phyloP scores from a whole-genome alignment of 2,888 invertebrate species.

The Laothoe populi region DNA sequence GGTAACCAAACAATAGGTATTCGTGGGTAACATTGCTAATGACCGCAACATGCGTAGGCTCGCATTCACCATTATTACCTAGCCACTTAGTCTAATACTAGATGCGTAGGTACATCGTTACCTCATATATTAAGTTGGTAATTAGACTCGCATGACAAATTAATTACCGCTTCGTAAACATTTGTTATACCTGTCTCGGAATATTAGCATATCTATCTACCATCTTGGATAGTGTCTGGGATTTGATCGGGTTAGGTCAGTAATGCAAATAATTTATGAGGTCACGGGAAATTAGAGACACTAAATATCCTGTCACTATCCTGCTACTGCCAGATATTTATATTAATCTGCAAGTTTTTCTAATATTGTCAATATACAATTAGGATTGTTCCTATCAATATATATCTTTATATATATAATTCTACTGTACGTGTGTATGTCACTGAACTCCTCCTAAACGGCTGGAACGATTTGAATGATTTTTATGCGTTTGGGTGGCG shows the following conservation, averaged over 20 bases:
- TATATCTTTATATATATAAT: too few species aligned
- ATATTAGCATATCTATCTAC: constrained; percentile 4
- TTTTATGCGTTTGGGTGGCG: too few species aligned
- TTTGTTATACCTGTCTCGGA: constrained; percentile 7
- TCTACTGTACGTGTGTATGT: too few species aligned
- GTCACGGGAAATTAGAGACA: neutral
- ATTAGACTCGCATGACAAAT: constrained; percentile 15
- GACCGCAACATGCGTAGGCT: constrained; percentile 35
- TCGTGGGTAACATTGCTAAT: constrained; percentile 39
- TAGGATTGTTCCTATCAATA: too few species aligned
- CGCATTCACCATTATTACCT: constrained; percentile 20
- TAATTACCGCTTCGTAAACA: constrained; percentile 19
- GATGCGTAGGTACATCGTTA: neutral
- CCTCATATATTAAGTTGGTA: constrained; percentile 14
- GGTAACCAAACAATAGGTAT: constrained; percentile 31
- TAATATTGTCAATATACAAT: too few species aligned
- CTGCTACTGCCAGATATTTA: too few species aligned
- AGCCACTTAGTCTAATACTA: constrained; percentile 17
- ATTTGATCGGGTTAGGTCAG: neutral
- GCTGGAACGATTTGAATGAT: too few species aligned
- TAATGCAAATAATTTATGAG: neutral
- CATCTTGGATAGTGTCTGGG: neutral
- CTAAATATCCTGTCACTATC: neutral
- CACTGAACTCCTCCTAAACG: too few species aligned
- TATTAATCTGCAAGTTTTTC: too few species aligned